These are phyloP conservation scores for Tiphia femorata DNA, from an alignment of 2,888 invertebrate species.

Conservation along the genomic window DNA sequence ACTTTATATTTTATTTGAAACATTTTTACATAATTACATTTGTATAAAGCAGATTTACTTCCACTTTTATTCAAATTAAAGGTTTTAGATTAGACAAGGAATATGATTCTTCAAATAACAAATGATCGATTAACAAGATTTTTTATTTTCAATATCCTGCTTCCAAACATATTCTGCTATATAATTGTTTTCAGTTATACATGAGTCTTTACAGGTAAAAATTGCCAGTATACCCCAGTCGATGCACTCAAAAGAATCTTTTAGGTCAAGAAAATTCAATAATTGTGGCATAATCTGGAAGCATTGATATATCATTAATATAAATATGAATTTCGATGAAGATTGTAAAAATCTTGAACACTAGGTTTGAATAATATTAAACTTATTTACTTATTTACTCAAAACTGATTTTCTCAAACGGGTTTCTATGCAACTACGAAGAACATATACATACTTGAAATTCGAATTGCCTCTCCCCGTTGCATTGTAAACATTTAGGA, in stretches of 20 bases:
- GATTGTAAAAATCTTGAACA: too few species aligned
- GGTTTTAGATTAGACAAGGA: too few species aligned
- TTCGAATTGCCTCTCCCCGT: slow-evolving; percentile 85
- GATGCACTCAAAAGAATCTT: slow-evolving; percentile 74
- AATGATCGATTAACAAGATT: too few species aligned
- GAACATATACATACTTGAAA: slow-evolving; percentile 77
- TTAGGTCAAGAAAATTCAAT: slow-evolving; percentile 78
- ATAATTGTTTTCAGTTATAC: slow-evolving; percentile 77
- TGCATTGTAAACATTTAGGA: slow-evolving; percentile 83
- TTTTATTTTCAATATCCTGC: slow-evolving; percentile 91
- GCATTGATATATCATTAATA: slow-evolving; percentile 3
- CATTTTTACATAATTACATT: too few species aligned
- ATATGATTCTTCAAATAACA: too few species aligned
- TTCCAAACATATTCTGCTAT: slow-evolving; percentile 84
- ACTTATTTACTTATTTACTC: too few species aligned
- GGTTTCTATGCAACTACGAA: background rate
- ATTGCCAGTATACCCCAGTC: slow-evolving; percentile 93
- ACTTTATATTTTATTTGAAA: too few species aligned
- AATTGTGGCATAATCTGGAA: slow-evolving; percentile 86
- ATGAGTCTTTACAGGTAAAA: slow-evolving; percentile 88
- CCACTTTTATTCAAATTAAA: too few species aligned
- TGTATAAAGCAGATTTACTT: too few species aligned
- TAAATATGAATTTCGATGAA: too few species aligned
- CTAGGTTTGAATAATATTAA: too few species aligned
- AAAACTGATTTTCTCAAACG: background rate